Percentiles rank a stretch among this genome's conserved stretches.
Conservation (phyloP, 2,113 vertebrate species). For the Myxocyprinus asiaticus region DNA sequence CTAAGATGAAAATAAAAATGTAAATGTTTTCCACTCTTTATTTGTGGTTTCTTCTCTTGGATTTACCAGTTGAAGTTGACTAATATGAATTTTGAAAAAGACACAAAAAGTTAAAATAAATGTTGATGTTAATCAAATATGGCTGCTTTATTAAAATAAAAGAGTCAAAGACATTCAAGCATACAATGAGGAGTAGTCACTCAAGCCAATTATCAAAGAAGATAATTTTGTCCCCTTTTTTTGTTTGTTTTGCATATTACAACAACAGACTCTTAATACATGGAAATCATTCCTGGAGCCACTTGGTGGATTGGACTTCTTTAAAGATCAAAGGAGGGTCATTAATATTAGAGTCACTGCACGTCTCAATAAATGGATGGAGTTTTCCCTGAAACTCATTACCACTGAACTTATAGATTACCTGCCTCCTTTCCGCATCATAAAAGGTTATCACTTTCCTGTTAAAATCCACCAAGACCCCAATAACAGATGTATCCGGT, state of each 20-base stretch:
- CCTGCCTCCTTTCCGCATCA: conserved; percentile 39
- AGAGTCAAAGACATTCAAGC: not conserved
- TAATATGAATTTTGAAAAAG: no score
- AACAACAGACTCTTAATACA: not conserved
- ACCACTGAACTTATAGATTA: conserved; percentile 54
- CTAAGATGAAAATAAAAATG: no score
- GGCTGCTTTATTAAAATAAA: not conserved
- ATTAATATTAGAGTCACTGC: conserved; percentile 38
- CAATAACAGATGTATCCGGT: not conserved
- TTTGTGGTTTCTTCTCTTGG: no score
- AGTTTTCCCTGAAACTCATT: conserved; percentile 45
- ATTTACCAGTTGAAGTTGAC: no score
- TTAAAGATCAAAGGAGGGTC: conserved; percentile 38
- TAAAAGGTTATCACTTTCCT: conserved; percentile 59
- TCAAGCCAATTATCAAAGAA: not conserved
- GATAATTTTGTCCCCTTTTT: not conserved
- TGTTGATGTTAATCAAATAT: not conserved
- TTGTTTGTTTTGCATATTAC: no score
- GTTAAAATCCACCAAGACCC: conserved; percentile 61
- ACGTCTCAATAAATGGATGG: conserved; percentile 61
- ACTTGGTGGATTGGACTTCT: conserved; percentile 44
- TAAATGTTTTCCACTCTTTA: no score
- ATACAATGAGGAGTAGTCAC: not conserved
- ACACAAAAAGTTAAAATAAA: no score
- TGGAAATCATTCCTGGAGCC: conserved; percentile 52